These are phyloP conservation scores for Tryphoninae sp. DNA, from an alignment of 2,888 invertebrate genomes.

Conservation along the genomic window DNA sequence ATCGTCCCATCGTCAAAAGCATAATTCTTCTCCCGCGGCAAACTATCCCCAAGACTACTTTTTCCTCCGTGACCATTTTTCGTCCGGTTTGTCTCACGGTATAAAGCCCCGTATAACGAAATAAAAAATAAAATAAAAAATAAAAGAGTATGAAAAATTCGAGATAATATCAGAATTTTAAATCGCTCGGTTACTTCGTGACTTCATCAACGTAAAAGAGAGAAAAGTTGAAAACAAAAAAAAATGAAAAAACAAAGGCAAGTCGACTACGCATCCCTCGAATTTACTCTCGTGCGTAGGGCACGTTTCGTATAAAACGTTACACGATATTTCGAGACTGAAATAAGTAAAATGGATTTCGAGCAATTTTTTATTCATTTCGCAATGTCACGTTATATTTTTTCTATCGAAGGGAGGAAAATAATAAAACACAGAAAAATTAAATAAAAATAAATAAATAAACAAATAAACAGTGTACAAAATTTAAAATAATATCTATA, in stretches of 20 bases:
- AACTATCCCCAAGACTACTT: slow-evolving; percentile 26
- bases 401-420: not conserved
- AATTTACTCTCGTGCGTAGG: too few relatives aligned
- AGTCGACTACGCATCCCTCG: too few relatives aligned
- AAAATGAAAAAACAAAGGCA: too few relatives aligned
- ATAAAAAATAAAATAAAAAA: not conserved
- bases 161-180: slow-evolving; percentile 22
- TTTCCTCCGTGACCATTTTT: not conserved
- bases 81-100: not conserved
- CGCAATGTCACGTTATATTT: too few relatives aligned
- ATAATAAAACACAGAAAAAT: not conserved
- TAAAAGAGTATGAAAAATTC: not conserved
- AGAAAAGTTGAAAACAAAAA: too few relatives aligned
- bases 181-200: slow-evolving; percentile 22
- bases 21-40: not conserved
- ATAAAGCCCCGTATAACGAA: not conserved
- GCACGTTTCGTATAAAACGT: too few relatives aligned
- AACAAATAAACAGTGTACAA: too few relatives aligned
- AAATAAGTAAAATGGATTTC: too few relatives aligned
- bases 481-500: too few relatives aligned
- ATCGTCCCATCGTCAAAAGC: slow-evolving; percentile 41
- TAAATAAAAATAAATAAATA: too few relatives aligned
- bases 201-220: not conserved
- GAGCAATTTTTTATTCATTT: too few relatives aligned
- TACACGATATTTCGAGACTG: too few relatives aligned